Conservation (phyloP, 1,140 invertebrate genomes). For the Cheumatopsyche charites region DNA sequence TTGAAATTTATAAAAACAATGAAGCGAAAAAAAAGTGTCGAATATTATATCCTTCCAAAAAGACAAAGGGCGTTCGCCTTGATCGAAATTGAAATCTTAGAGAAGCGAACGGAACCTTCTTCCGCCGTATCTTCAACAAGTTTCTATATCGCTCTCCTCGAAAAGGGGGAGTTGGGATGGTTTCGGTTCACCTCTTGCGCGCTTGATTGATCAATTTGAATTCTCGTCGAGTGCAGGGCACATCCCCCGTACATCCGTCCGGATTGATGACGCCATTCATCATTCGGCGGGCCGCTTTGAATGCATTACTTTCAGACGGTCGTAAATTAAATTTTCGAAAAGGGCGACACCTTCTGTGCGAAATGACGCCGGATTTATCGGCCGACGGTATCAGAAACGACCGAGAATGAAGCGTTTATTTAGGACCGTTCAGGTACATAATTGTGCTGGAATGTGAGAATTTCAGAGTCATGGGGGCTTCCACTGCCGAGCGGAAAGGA, state of each 20-base stretch:
- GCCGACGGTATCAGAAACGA: background rate
- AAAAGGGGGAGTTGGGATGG: too few relatives aligned
- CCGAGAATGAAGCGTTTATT: background rate
- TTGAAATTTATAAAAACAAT: too few relatives aligned
- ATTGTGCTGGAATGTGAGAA: background rate
- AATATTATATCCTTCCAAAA: too few relatives aligned
- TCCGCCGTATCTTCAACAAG: slow-evolving; percentile 42
- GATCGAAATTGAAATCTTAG: slow-evolving; percentile 45
- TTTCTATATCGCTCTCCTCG: slow-evolving; percentile 25
- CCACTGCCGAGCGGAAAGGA: background rate
- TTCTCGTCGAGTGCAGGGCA: slow-evolving; percentile 23
- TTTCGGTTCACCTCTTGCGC: slow-evolving; percentile 27
- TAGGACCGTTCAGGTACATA: background rate
- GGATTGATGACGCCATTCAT: slow-evolving; percentile 45
- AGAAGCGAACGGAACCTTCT: too few relatives aligned
- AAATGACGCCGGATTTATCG: slow-evolving; percentile 11
- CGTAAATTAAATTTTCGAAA: slow-evolving; percentile 23
- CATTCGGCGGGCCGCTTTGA: slow-evolving; percentile 27
- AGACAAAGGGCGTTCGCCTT: too few relatives aligned
- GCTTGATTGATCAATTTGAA: slow-evolving; percentile 38
- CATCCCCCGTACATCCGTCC: slow-evolving; percentile 24
- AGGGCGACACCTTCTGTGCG: slow-evolving; percentile 3
- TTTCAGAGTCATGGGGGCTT: background rate
- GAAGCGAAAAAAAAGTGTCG: too few relatives aligned
- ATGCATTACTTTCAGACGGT: slow-evolving; percentile 25